Percentiles rank a stretch among this genome's conserved stretches.
Evolutionary conservation across 2,113 vertebrate genomes (phyloP).

Genomic region (Muntiacus muntjak): DNA sequence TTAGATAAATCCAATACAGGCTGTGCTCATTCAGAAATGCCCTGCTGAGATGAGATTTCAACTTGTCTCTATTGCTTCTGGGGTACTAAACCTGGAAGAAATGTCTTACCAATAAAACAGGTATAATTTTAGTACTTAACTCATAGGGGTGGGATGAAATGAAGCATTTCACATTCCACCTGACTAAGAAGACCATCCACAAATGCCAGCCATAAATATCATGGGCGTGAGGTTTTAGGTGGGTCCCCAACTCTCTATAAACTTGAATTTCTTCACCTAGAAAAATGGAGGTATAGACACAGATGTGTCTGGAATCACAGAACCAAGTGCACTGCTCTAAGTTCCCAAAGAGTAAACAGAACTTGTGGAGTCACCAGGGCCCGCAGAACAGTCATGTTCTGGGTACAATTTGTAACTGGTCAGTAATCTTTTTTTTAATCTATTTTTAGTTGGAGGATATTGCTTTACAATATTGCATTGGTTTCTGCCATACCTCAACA

Average conservation of each 20-base stretch:
- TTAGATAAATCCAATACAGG: neutral
- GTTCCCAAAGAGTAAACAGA: neutral
- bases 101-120: neutral
- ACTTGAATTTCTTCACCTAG: neutral
- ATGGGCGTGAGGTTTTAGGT: neutral
- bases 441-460: neutral
- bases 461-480: neutral
- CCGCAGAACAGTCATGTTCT: fast-evolving
- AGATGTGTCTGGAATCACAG: neutral
- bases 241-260: neutral
- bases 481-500: neutral
- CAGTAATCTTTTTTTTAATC: neutral
- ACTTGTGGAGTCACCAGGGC: fast-evolving
- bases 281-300: neutral
- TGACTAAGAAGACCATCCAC: neutral
- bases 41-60: neutral
- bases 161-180: neutral
- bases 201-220: neutral
- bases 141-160: neutral
- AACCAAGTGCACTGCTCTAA: neutral
- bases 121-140: neutral
- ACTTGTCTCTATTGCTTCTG: neutral
- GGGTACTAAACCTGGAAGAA: neutral
- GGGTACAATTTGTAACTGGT: neutral
- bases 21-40: neutral